Evolutionary conservation across 2,888 invertebrate species (phyloP).

Genomic region (Melieria omissa): DNA sequence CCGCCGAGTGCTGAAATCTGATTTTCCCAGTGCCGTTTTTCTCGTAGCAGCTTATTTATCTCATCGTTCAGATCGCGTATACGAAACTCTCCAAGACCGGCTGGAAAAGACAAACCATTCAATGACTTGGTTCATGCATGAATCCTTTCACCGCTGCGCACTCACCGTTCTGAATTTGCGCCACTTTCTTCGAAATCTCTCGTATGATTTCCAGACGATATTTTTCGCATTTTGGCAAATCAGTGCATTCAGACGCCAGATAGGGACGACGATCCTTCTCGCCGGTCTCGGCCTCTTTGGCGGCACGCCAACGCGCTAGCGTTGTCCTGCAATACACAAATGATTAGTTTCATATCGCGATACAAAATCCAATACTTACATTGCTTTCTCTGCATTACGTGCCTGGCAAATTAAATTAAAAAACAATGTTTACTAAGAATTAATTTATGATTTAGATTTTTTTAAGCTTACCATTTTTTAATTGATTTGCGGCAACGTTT

Average conservation of each 20-base stretch:
- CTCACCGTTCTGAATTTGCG: conserved; percentile 96
- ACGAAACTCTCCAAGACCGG: conserved; percentile 98
- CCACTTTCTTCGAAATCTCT: conserved; percentile 98
- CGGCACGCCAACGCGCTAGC: conserved; percentile 96
- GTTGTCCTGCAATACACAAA: conserved; percentile 77
- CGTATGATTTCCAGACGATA: conserved; percentile 97
- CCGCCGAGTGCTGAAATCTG: conserved; percentile 96
- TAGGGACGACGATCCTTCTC: conserved; percentile 91
- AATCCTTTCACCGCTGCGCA: not conserved
- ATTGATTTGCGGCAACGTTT: not conserved
- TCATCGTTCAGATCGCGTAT: conserved; percentile 98
- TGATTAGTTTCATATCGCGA: not conserved
- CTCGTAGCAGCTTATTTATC: conserved; percentile 95
- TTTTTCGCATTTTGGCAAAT: conserved; percentile 92
- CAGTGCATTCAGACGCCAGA: conserved; percentile 94
- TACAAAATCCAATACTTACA: conserved; percentile 74
- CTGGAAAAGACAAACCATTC: conserved; percentile 66
- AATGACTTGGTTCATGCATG: no score
- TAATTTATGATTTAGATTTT: conserved; percentile 1
- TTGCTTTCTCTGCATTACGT: conserved; percentile 97
- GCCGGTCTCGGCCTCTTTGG: conserved; percentile 91
- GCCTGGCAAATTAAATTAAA: conserved; percentile 71
- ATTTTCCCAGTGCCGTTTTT: conserved; percentile 98
- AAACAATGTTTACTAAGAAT: not conserved
- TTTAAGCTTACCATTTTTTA: conserved; percentile 41